phyloP scores from a whole-genome alignment of 2,113 vertebrate species.

The Alethe diademata region DNA sequence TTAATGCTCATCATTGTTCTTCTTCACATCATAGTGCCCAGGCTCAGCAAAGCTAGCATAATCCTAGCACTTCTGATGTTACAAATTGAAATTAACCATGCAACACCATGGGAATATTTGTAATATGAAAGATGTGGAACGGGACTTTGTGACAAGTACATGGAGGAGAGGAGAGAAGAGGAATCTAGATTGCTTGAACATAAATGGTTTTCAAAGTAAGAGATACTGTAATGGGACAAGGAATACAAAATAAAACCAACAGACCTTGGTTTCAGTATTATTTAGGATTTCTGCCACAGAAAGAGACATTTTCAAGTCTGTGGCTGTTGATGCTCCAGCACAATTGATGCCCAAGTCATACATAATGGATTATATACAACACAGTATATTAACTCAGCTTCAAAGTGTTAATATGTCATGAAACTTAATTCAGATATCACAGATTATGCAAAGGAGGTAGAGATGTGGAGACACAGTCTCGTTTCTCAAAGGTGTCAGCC shows the following conservation, averaged over 20 bases:
- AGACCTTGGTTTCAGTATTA: constrained; percentile 25
- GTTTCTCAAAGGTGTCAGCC: constrained; percentile 54
- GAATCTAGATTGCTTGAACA: neutral
- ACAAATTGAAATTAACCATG: neutral
- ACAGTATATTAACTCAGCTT: constrained; percentile 68
- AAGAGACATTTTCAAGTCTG: constrained; percentile 43
- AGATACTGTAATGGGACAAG: neutral
- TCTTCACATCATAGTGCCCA: neutral
- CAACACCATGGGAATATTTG: constrained; percentile 4
- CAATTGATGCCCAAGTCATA: constrained; percentile 57
- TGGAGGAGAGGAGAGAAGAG: neutral
- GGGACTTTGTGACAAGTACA: neutral
- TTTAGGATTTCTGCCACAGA: constrained; percentile 38
- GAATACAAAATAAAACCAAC: constrained; percentile 22
- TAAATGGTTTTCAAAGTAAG: neutral
- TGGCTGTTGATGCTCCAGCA: constrained; percentile 28
- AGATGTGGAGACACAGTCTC: constrained; percentile 46
- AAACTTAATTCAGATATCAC: constrained; percentile 71
- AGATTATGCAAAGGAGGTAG: constrained; percentile 52
- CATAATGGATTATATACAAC: constrained; percentile 62
- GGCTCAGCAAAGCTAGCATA: constrained; percentile 2
- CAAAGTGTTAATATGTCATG: constrained; percentile 70
- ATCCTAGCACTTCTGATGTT: constrained; percentile 39
- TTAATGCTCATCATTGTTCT: neutral
- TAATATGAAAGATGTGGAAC: neutral